Evolutionary conservation across 2,113 vertebrate genomes (phyloP).

Genomic region (Rhynchopsitta pachyrhyncha): DNA sequence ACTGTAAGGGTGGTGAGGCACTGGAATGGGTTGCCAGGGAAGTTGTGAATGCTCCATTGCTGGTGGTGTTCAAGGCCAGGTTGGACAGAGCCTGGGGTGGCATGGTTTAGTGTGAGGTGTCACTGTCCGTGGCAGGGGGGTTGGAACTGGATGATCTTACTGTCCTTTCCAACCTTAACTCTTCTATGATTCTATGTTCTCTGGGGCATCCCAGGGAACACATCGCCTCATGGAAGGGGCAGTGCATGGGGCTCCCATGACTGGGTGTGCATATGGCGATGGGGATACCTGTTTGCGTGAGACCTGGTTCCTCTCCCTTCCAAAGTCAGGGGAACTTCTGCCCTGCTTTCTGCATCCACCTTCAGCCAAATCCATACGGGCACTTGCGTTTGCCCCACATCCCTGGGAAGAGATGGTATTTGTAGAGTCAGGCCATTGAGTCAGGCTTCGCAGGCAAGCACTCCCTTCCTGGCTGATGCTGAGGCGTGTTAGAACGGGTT

Average conservation of each 20-base stretch:
- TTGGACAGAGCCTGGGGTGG: no score
- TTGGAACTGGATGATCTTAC: no score
- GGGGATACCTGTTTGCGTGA: fast-evolving
- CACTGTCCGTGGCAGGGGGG: no score
- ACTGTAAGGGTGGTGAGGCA: no score
- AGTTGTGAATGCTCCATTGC: no score
- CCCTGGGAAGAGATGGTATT: not conserved
- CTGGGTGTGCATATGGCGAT: no score
- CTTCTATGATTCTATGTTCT: not conserved
- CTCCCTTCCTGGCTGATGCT: not conserved
- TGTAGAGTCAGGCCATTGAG: not conserved
- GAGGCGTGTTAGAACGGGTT: not conserved
- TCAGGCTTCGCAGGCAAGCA: not conserved
- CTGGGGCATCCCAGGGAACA: not conserved
- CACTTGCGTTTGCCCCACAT: not conserved
- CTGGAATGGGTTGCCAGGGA: no score
- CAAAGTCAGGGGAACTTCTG: not conserved
- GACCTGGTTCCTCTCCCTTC: not conserved
- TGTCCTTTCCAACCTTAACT: no score
- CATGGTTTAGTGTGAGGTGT: no score
- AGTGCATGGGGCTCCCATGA: fast-evolving
- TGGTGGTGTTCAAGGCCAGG: no score
- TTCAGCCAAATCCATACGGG: not conserved
- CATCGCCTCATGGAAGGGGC: fast-evolving
- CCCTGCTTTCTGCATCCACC: not conserved